phyloP scores from a whole-genome alignment of 2,888 invertebrate genomes.

The Tetragonisca angustula region DNA sequence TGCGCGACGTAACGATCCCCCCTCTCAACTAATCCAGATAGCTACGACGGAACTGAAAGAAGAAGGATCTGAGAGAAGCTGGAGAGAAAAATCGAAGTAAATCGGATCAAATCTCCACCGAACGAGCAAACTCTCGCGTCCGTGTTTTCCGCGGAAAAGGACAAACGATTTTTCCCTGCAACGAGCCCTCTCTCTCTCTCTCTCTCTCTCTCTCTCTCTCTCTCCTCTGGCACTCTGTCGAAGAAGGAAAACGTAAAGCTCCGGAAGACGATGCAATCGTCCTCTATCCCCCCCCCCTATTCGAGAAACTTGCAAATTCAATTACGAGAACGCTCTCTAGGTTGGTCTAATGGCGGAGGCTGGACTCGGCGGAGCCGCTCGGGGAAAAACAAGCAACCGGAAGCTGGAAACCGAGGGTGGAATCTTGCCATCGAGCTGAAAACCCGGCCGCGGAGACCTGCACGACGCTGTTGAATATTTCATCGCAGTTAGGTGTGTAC shows the following conservation, averaged over 20 bases:
- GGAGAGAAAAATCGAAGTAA: background rate
- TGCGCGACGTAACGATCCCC: no score
- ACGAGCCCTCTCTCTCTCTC: background rate
- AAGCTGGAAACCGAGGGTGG: background rate
- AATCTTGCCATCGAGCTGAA: background rate
- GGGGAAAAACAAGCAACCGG: background rate
- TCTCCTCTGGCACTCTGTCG: no score
- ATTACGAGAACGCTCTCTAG: background rate
- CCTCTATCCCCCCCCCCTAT: background rate
- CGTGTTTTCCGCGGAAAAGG: background rate
- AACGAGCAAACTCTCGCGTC: background rate
- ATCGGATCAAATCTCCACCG: background rate
- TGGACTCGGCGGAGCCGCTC: background rate
- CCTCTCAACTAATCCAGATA: no score
- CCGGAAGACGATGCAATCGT: background rate
- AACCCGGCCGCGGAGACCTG: background rate
- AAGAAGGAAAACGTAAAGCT: no score
- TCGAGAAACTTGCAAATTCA: slow-evolving; percentile 4
- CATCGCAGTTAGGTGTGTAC: background rate
- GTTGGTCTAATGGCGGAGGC: background rate
- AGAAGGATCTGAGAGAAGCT: background rate
- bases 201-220: no score
- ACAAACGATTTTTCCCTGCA: background rate
- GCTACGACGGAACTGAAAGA: no score
- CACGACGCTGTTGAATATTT: background rate